Percentiles rank a stretch among this genome's conserved stretches.
Conservation (phyloP, 2,888 invertebrate species). For the Ephialtes manifestator region DNA sequence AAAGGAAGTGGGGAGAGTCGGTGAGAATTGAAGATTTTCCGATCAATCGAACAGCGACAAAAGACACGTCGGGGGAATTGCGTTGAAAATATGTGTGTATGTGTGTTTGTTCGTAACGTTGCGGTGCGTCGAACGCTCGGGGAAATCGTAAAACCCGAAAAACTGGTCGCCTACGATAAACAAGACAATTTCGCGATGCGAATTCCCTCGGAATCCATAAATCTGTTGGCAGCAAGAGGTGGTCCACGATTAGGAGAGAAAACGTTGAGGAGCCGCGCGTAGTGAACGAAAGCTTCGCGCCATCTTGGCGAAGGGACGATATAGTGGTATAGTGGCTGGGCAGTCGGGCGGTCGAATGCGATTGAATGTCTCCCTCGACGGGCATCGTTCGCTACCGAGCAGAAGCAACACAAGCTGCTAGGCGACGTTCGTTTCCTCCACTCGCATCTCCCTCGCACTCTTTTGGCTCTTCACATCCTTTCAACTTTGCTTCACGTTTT, state of each 20-base stretch:
- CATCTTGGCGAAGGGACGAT: conserved; percentile 68
- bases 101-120: conserved; percentile 6
- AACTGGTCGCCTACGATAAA: conserved; percentile 79
- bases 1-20: conserved; percentile 24
- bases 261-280: not conserved
- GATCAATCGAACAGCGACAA: conserved; percentile 70
- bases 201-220: conserved; percentile 85
- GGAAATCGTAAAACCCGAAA: conserved; percentile 68
- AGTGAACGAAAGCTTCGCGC: conserved; percentile 46
- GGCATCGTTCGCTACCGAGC: conserved; percentile 76
- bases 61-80: conserved; percentile 44
- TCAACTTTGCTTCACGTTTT: conserved; percentile 50
- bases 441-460: conserved; percentile 52
- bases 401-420: conserved; percentile 38
- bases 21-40: conserved; percentile 66
- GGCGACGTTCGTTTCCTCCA: conserved; percentile 54
- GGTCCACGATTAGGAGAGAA: conserved; percentile 70
- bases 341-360: conserved; percentile 80
- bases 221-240: conserved; percentile 73
- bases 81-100: conserved; percentile 10
- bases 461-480: conserved; percentile 28
- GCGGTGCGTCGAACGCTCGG: conserved; percentile 44
- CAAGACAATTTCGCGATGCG: conserved; percentile 83
- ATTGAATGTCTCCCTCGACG: conserved; percentile 86
- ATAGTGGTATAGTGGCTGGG: conserved; percentile 50